phyloP scores from a whole-genome alignment of 2,797 vertebrate genomes.

The Bucorvus abyssinicus region DNA sequence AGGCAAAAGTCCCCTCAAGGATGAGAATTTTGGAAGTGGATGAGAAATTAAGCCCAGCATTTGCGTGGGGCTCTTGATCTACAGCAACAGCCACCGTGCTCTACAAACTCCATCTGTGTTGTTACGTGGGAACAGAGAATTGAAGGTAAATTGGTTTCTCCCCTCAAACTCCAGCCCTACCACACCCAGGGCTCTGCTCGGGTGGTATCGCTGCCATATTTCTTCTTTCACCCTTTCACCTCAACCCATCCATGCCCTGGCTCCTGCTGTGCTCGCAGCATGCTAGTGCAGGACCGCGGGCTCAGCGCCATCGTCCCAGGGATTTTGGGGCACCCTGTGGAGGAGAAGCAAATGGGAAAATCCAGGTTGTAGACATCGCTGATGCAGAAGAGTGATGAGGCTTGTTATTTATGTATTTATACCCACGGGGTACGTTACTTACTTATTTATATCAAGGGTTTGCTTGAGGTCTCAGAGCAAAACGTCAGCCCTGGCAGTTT shows the following conservation, averaged over 20 bases:
- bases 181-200: not conserved
- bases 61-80: not conserved
- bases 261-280: rapidly evolving
- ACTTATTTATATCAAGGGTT: not conserved
- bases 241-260: not conserved
- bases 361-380: not conserved
- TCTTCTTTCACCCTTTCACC: not conserved
- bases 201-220: not conserved
- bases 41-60: not conserved
- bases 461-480: not conserved
- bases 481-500: rapidly evolving
- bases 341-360: not conserved
- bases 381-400: not conserved
- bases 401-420: not conserved
- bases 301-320: not conserved
- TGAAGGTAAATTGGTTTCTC: not conserved
- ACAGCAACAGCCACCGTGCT: rapidly evolving
- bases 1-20: not conserved
- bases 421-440: not conserved
- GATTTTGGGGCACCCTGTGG: not conserved
- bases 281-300: rapidly evolving
- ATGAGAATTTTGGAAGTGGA: not conserved
- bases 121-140: not conserved
- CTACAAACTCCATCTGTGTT: not conserved
- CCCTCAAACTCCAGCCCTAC: not conserved